A percentile compares a stretch with the other conserved stretches of the same genome.
These are phyloP conservation scores for Cirrhinus molitorella DNA, from an alignment of 2,797 vertebrate genomes.

Conservation along the genomic window DNA sequence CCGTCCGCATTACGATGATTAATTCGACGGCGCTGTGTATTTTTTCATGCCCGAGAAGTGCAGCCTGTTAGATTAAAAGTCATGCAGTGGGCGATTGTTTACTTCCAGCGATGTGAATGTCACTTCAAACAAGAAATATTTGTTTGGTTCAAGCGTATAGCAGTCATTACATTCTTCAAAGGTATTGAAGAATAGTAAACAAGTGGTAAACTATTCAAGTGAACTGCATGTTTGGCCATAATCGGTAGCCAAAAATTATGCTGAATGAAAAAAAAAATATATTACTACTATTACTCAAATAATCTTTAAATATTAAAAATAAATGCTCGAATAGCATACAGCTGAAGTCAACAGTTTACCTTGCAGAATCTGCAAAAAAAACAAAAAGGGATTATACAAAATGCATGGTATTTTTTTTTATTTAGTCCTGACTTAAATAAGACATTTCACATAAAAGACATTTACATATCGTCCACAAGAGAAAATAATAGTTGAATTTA, in stretches of 20 bases:
- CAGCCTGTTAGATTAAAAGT: constrained; percentile 3
- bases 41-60: constrained; percentile 14
- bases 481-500: no score
- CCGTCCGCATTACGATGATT: constrained; percentile 1
- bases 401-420: no score
- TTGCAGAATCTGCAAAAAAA: no score
- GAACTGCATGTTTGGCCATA: not conserved
- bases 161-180: not conserved
- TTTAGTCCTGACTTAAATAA: no score
- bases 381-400: no score
- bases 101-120: not conserved
- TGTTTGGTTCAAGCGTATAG: not conserved
- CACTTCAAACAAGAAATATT: not conserved
- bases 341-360: no score
- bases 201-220: not conserved
- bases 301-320: not conserved
- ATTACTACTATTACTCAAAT: not conserved
- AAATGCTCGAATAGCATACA: no score
- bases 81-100: not conserved
- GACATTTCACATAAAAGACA: no score
- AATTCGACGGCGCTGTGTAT: not conserved
- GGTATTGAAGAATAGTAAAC: not conserved
- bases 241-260: not conserved
- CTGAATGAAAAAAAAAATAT: not conserved
- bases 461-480: no score